These are phyloP conservation scores for Siniperca scherzeri DNA, from an alignment of 2,797 vertebrate genomes.

Conservation along the genomic window DNA sequence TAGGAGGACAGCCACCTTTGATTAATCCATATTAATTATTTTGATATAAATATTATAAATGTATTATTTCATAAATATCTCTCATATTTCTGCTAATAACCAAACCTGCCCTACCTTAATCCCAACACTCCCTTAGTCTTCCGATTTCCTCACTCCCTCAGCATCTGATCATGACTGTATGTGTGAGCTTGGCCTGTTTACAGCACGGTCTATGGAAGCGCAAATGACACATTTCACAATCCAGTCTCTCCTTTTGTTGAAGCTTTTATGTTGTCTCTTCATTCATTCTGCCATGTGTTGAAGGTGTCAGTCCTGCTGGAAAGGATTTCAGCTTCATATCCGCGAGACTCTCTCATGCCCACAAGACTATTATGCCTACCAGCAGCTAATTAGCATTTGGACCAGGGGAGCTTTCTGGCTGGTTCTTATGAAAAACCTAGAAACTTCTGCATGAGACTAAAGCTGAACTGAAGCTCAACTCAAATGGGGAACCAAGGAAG, in stretches of 20 bases:
- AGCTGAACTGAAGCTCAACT: constrained; percentile 36
- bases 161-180: constrained; percentile 33
- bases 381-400: constrained; percentile 40
- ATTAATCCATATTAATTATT: too few relatives aligned
- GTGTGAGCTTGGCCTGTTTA: constrained; percentile 27
- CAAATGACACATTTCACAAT: constrained; percentile 39
- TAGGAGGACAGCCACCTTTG: too few relatives aligned
- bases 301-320: constrained; percentile 37
- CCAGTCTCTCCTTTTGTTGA: constrained; percentile 11
- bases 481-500: constrained; percentile 11
- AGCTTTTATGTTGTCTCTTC: constrained; percentile 12
- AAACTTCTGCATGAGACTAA: constrained; percentile 12
- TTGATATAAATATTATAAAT: too few relatives aligned
- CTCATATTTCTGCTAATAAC: too few relatives aligned
- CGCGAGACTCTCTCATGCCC: constrained; percentile 30
- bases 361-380: constrained; percentile 39
- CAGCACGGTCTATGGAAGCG: not conserved
- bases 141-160: constrained; percentile 7
- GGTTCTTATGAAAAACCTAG: constrained; percentile 5
- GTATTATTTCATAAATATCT: too few relatives aligned
- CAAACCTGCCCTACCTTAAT: too few relatives aligned
- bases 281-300: constrained; percentile 13
- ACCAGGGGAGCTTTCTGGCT: constrained; percentile 30
- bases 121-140: not conserved
- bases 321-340: constrained; percentile 46